Evolutionary conservation across 2,113 vertebrate species (phyloP).

Genomic region (Amblyopsis rosae): DNA sequence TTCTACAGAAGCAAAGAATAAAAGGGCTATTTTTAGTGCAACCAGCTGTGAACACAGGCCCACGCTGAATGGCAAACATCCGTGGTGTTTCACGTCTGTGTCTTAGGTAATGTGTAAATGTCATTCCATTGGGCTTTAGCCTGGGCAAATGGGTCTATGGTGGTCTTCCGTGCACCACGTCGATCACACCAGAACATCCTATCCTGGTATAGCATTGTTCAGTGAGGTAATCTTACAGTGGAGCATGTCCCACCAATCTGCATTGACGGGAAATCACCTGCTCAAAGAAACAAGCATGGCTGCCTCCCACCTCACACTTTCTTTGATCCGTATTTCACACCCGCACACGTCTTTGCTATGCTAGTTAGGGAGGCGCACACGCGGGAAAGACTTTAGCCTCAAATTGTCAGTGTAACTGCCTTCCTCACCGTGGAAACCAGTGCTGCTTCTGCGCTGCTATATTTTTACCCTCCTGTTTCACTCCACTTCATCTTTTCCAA

Average conservation of each 20-base stretch:
- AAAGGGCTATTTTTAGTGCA: too few species aligned
- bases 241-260: constrained; percentile 51
- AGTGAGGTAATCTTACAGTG: constrained; percentile 31
- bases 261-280: constrained; percentile 56
- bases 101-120: too few species aligned
- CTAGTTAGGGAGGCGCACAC: constrained; percentile 22
- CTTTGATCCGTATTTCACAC: constrained; percentile 52
- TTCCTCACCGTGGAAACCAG: constrained; percentile 30
- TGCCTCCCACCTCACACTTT: constrained; percentile 24
- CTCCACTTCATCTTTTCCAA: constrained; percentile 14
- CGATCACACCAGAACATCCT: constrained; percentile 1
- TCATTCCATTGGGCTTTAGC: too few species aligned
- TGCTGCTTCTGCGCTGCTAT: constrained; percentile 18
- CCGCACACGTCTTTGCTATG: constrained; percentile 54
- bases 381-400: constrained; percentile 56
- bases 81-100: too few species aligned
- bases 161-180: not conserved
- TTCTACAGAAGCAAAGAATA: too few species aligned
- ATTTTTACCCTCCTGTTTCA: constrained; percentile 34
- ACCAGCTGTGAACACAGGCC: too few species aligned
- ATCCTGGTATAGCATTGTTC: constrained; percentile 6
- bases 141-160: too few species aligned
- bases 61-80: too few species aligned
- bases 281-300: constrained; percentile 55
- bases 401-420: constrained; percentile 49